phyloP scores from a whole-genome alignment of 2,797 vertebrate species.

The Karalla daura region DNA sequence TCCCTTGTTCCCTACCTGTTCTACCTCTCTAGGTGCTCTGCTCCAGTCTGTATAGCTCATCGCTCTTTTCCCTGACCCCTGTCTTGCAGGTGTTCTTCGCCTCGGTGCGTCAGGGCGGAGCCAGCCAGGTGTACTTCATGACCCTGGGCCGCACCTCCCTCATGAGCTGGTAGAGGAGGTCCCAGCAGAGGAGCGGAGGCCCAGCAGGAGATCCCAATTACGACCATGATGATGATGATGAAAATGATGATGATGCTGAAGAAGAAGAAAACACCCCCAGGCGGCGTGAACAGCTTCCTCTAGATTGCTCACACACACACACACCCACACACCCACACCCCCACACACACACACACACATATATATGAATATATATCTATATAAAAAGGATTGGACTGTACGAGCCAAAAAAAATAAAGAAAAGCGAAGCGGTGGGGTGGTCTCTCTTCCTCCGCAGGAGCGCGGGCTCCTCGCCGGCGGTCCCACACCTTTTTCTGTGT shows the following conservation, averaged over 20 bases:
- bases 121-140: constrained; percentile 96
- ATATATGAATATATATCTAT: too few species aligned
- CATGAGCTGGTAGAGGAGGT: constrained; percentile 89
- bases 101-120: constrained; percentile 90
- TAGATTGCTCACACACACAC: constrained; percentile 25
- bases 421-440: constrained; percentile 14
- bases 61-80: too few species aligned
- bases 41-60: neutral
- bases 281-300: constrained; percentile 6
- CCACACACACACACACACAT: too few species aligned
- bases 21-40: neutral
- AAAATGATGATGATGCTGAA: constrained; percentile 60
- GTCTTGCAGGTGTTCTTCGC: constrained; percentile 88
- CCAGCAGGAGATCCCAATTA: constrained; percentile 78
- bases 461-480: constrained; percentile 37
- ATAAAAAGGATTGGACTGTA: constrained; percentile 61
- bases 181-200: constrained; percentile 74
- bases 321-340: constrained; percentile 31
- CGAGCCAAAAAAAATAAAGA: constrained; percentile 44
- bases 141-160: constrained; percentile 92
- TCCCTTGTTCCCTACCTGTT: neutral
- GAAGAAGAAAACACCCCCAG: constrained; percentile 28
- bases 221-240: constrained; percentile 66
- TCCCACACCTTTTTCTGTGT: constrained; percentile 67
- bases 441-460: constrained; percentile 31